phyloP scores from a whole-genome alignment of 1,140 invertebrate genomes.

The Carcinoscorpius rotundicauda region DNA sequence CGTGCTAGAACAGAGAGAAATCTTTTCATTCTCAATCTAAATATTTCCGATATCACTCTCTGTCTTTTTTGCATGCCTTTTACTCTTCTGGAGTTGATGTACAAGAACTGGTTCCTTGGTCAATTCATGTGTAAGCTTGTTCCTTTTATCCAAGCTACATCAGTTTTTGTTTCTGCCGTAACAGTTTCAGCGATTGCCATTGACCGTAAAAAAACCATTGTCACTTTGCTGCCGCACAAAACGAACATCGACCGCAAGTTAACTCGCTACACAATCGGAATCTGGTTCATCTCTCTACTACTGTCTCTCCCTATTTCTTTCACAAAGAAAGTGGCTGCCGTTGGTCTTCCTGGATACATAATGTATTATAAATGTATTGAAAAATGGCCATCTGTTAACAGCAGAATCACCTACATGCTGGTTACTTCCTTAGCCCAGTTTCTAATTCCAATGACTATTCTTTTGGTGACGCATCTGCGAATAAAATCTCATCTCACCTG shows the following conservation, averaged over 20 bases:
- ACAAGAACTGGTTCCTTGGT: slow-evolving; percentile 33
- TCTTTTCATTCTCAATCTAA: slow-evolving; percentile 39
- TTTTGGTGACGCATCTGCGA: slow-evolving; percentile 39
- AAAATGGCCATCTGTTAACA: slow-evolving; percentile 32
- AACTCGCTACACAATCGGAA: too few relatives aligned
- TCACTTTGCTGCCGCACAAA: not conserved
- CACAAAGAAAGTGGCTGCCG: too few relatives aligned
- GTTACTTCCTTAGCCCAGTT: slow-evolving; percentile 42
- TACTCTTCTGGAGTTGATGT: slow-evolving; percentile 37
- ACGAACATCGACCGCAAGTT: not conserved
- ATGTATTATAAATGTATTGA: slow-evolving; percentile 37
- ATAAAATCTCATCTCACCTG: slow-evolving; percentile 39
- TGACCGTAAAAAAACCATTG: slow-evolving; percentile 31
- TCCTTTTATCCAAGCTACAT: slow-evolving; percentile 43
- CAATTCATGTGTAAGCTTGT: slow-evolving; percentile 38
- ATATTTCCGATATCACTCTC: slow-evolving; percentile 43
- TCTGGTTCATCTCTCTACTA: too few relatives aligned
- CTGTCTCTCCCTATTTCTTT: too few relatives aligned
- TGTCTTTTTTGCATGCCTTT: slow-evolving; percentile 47
- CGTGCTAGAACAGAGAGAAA: slow-evolving; percentile 7
- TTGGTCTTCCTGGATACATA: slow-evolving; percentile 20
- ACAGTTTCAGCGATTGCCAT: slow-evolving; percentile 48
- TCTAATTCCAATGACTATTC: slow-evolving; percentile 41
- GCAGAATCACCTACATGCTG: slow-evolving; percentile 39
- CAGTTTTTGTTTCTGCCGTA: slow-evolving; percentile 46